Evolutionary conservation across 1,140 invertebrate species (phyloP), one percentile per base, ranked within the genome.

Genomic region (Euura saliciscinereae): DNA sequence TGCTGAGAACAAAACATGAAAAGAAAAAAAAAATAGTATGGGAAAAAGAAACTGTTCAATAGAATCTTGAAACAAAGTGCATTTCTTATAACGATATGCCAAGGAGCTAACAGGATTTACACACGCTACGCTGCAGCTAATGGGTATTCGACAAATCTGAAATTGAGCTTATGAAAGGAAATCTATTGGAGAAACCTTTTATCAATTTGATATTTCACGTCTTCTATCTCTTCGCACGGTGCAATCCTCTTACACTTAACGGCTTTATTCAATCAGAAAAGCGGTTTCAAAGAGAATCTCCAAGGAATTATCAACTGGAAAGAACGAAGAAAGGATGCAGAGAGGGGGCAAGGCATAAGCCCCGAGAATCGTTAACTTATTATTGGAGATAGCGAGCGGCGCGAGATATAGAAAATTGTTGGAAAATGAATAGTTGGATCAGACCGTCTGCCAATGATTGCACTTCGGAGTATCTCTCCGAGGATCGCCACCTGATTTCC

Each of bases 281-380:
- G 13, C 51, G 51, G 51, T 59, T 59, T 59, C 8, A 59, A 4
- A 59, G 51, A 59, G 13, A 59, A 59, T 59, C 51, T 59, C 51
- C 51, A n/a, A 59, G 5, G 51, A 59, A 59, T 59, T 59, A 59
- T 59, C 51, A 59, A 4, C 6, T n/a, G 51, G 51, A 59, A 51
- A 51, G 46, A n/a, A 59, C 51, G 51, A 59, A 59, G 5, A 11
- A 59, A n/a, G 13, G 51, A 59, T 3, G 51, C 51, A 59, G 51
- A 1, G 51, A 59, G 13, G 13, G 51, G 13, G 13, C 51, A 3
- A 3, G 51, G 51, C 51, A n/a, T 59, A 59, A 59, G 51, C 51
- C 51, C 8, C 10, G 51, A 59, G 51, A 59, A 59, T 59, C 51
- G 51, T 59, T 59, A 59, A 59, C 51, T 59, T 59, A 59, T 59